Conservation (phyloP, 2,797 vertebrate genomes). For the Phoeniculus purpureus region DNA sequence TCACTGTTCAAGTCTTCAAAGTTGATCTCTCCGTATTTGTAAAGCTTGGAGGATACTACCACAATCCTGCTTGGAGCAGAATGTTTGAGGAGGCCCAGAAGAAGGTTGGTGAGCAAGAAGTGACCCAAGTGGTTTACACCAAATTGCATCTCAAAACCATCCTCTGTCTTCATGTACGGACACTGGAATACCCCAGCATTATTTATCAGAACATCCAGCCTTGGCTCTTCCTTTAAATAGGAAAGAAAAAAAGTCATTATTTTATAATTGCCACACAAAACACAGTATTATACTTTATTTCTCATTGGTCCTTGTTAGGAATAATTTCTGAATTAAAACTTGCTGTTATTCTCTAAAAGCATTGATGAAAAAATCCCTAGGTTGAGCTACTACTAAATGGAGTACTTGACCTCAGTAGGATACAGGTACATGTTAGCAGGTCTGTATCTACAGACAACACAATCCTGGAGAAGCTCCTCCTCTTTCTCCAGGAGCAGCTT, state of each 20-base stretch:
- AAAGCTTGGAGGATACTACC: constrained; percentile 91
- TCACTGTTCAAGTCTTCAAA: constrained; percentile 93
- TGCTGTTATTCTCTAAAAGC: neutral
- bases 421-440: accelerated
- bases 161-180: constrained; percentile 90
- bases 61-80: constrained; percentile 90
- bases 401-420: neutral
- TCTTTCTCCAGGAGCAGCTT: neutral
- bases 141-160: constrained; percentile 95
- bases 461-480: neutral
- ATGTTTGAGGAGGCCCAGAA: constrained; percentile 88
- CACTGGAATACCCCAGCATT: constrained; percentile 94
- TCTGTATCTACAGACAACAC: neutral
- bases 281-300: neutral
- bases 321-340: neutral
- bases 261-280: neutral
- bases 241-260: constrained; percentile 13
- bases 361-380: accelerated
- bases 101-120: constrained; percentile 92
- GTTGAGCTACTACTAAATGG: neutral
- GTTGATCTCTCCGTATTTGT: constrained; percentile 92
- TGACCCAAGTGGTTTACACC: constrained; percentile 96
- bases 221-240: constrained; percentile 84
- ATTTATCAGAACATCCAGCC: constrained; percentile 89
- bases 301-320: neutral